Percentiles rank a stretch among this genome's conserved stretches.
These are phyloP conservation scores for Physella acuta DNA, from an alignment of 1,140 invertebrate genomes.

Conservation along the genomic window DNA sequence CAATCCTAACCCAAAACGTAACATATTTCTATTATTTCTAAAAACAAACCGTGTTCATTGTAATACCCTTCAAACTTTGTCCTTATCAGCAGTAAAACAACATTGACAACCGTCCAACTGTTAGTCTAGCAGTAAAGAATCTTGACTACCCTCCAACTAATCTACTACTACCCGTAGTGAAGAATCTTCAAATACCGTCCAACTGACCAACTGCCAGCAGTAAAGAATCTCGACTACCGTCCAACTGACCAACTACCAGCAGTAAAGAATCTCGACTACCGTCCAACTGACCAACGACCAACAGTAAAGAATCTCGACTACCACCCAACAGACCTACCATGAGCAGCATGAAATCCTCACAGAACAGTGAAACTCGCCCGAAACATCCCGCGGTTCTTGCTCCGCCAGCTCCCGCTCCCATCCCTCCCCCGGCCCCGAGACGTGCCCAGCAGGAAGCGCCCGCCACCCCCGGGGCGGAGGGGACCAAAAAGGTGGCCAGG, in stretches of 20 bases:
- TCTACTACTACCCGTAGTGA: background rate
- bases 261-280: background rate
- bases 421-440: background rate
- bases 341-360: background rate
- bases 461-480: too few species aligned
- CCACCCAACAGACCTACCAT: background rate
- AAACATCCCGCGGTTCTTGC: background rate
- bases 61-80: too few species aligned
- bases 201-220: background rate
- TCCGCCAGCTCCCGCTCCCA: background rate
- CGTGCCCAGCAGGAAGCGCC: too few species aligned
- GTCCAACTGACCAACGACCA: background rate
- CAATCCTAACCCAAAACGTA: too few species aligned
- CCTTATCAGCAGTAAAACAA: too few species aligned
- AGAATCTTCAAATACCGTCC: background rate
- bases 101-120: too few species aligned
- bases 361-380: background rate
- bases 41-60: too few species aligned
- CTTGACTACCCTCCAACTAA: background rate
- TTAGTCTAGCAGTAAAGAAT: too few species aligned
- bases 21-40: too few species aligned
- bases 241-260: background rate
- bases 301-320: background rate
- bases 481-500: background rate
- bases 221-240: background rate